phyloP scores from a whole-genome alignment of 1,140 invertebrate species.

The Pachypeltis micranthus region DNA sequence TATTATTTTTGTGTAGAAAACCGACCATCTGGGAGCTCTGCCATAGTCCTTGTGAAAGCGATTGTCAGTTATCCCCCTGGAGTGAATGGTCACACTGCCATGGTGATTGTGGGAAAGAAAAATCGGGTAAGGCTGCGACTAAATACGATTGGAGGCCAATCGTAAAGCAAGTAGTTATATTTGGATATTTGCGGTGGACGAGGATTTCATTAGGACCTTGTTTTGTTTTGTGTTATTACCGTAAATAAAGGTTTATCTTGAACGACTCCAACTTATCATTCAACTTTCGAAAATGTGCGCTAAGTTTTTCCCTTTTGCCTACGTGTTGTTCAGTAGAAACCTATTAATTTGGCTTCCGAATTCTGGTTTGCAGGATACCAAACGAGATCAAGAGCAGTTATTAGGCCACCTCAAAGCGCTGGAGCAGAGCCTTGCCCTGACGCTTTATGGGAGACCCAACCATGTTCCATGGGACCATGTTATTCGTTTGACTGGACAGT shows the following conservation, averaged over 20 bases:
- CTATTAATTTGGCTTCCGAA: neutral
- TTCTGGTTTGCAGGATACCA: conserved; percentile 33
- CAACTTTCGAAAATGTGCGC: neutral
- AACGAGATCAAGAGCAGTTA: conserved; percentile 37
- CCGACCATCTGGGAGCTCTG: conserved; percentile 35
- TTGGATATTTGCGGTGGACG: neutral
- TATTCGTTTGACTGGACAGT: conserved; percentile 37
- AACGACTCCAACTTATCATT: neutral
- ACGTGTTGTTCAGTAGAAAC: neutral
- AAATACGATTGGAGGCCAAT: neutral
- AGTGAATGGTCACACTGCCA: conserved; percentile 42
- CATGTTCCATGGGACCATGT: conserved; percentile 38
- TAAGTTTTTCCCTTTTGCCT: neutral
- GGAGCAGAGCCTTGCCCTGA: conserved; percentile 35
- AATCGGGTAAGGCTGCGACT: too few species aligned
- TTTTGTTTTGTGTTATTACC: too few species aligned
- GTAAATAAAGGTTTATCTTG: neutral
- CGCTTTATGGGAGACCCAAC: conserved; percentile 37
- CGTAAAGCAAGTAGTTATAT: neutral
- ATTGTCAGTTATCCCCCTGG: conserved; percentile 45
- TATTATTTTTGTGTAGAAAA: conserved; percentile 16
- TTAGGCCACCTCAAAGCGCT: conserved; percentile 32
- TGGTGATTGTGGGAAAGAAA: conserved; percentile 30
- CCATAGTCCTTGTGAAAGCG: conserved; percentile 41
- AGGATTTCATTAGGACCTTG: neutral